Conservation (phyloP, 2,113 vertebrate genomes). For the Columbina picui region DNA sequence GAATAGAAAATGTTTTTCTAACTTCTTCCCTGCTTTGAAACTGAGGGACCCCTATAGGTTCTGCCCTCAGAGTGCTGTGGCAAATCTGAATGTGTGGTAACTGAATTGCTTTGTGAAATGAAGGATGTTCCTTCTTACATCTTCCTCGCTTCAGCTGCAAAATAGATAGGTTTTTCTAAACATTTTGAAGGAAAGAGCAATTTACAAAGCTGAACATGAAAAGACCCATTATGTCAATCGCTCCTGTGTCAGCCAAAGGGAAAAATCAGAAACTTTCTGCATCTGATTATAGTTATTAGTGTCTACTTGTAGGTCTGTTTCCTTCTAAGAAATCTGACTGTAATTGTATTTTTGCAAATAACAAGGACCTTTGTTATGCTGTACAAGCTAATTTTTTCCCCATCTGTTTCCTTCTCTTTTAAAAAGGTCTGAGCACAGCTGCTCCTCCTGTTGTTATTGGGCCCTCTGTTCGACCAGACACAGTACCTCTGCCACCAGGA, state of each 20-base stretch:
- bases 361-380: background rate
- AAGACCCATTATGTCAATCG: background rate
- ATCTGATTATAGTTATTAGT: constrained; percentile 8
- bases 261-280: constrained; percentile 13
- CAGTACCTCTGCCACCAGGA: constrained; percentile 83
- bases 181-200: background rate
- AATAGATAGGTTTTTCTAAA: background rate
- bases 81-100: background rate
- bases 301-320: background rate
- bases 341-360: constrained; percentile 1
- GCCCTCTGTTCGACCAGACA: constrained; percentile 82
- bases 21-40: background rate
- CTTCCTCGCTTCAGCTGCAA: background rate
- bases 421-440: constrained; percentile 81
- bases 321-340: background rate
- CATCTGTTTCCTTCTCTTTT: constrained; percentile 8
- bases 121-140: background rate
- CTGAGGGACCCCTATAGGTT: background rate
- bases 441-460: constrained; percentile 71
- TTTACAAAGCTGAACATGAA: background rate
- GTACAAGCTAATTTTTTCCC: background rate
- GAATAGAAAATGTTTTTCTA: background rate
- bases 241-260: background rate
- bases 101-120: background rate
- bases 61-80: background rate